Evolutionary conservation across 2,113 vertebrate genomes (phyloP), one percentile per base, ranked within the genome.

Genomic region (Hymenochirus boettgeri): DNA sequence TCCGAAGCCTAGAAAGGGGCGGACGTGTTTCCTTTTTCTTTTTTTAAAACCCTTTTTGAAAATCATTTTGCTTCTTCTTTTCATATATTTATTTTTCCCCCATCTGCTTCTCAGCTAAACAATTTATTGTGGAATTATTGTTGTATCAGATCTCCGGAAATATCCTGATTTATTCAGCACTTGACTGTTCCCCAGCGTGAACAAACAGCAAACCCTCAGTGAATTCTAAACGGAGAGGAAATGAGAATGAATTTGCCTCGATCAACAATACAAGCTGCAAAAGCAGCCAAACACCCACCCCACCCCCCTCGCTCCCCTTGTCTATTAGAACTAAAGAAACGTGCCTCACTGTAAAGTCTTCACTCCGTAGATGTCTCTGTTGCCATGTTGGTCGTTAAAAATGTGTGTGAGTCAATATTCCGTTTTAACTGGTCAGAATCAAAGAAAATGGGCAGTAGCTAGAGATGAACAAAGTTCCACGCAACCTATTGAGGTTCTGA

Each of bases 121-220:
- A 67, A 67, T 19, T 67, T 57, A 67, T 67, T 60, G 65, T 45
- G 57, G 56, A 60, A 67, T 67, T 67, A 67, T 59, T 53, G 65
- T 60, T 60, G 56, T 57, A 67, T 60, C 65, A 67, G 51, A 57
- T 29, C 65, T 45, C 56, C 24, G 26, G 65, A 67, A 59, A 59
- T 60, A 67, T 67, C 65, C 59, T 67, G 65, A 67, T 67, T 67
- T 67, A 67, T 67, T 67, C 57, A 67, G 55, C 23, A 67, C 48
- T 59, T 67, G 26, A 42, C 17, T 27, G 60, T 53, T 67, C 65
- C 65, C 47, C 7, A 17, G 47, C 59, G 64, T 48, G 52, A 67
- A 59, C 65, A 67, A 59, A 67, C 42, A 60, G 60, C 59, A 67
- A 67, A 67, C 65, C 47, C 47, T 53, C 31, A 18, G 55, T 67